These are phyloP conservation scores for Toxotes jaculatrix DNA, from an alignment of 2,113 vertebrate species.

Conservation along the genomic window DNA sequence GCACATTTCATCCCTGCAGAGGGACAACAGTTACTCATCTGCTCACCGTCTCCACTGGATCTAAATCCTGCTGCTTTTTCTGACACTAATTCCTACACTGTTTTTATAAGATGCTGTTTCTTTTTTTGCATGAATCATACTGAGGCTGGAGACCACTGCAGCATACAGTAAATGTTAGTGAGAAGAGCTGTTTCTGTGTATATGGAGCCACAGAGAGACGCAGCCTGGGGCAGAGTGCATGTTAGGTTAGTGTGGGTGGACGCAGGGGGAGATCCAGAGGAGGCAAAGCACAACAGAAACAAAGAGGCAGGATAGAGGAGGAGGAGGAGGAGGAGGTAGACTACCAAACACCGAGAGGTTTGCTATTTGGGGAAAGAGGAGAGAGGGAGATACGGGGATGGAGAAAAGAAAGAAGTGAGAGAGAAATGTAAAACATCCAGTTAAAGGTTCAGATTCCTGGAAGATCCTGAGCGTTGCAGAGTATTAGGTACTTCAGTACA, in stretches of 20 bases:
- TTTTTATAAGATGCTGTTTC: slow-evolving; percentile 14
- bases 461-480: too few relatives aligned
- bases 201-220: slow-evolving; percentile 42
- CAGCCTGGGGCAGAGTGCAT: slow-evolving; percentile 68
- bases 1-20: neutral
- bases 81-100: slow-evolving; percentile 24
- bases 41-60: neutral
- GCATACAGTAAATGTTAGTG: slow-evolving; percentile 48
- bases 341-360: slow-evolving; percentile 6
- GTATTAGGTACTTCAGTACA: too few relatives aligned
- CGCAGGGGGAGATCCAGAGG: slow-evolving; percentile 53
- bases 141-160: slow-evolving; percentile 29
- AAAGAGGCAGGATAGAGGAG: slow-evolving; percentile 27
- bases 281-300: slow-evolving; percentile 32
- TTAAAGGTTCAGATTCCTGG: neutral
- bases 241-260: slow-evolving; percentile 75
- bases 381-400: neutral
- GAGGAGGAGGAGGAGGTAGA: slow-evolving; percentile 39
- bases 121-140: slow-evolving; percentile 46
- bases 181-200: slow-evolving; percentile 48
- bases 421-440: neutral
- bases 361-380: slow-evolving; percentile 36
- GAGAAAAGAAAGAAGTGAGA: neutral
- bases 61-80: slow-evolving; percentile 14
- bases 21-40: neutral